phyloP scores from a whole-genome alignment of 2,113 vertebrate species.

The Dipodomys spectabilis region DNA sequence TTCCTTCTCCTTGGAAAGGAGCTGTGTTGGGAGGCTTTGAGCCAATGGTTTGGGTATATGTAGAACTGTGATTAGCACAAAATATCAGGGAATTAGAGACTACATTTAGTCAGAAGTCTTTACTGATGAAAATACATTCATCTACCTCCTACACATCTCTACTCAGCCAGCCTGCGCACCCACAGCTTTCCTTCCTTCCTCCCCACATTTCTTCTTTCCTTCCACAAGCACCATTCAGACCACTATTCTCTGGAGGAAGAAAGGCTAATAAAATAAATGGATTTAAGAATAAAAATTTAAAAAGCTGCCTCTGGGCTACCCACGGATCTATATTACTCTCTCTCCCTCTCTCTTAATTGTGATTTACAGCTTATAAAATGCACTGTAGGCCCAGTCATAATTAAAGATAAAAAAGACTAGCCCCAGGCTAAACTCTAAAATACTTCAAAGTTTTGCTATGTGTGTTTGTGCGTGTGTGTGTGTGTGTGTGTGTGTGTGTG shows the following conservation, averaged over 20 bases:
- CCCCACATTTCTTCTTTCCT: accelerated
- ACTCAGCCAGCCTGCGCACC: too few species aligned
- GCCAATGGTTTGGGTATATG: neutral
- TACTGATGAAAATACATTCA: neutral
- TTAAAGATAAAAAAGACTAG: neutral
- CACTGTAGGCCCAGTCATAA: neutral
- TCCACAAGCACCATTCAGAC: too few species aligned
- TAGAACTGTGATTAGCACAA: neutral
- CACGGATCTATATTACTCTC: neutral
- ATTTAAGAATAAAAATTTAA: neutral
- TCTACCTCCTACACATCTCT: neutral
- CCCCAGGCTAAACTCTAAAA: neutral
- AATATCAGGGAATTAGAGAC: neutral
- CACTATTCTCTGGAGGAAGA: neutral
- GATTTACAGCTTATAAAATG: neutral
- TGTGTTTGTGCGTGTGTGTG: accelerated
- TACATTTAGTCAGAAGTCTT: neutral
- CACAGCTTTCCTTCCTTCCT: accelerated
- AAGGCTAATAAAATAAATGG: neutral
- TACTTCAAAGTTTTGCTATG: neutral
- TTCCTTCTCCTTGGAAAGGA: neutral
- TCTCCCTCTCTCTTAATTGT: neutral
- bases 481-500: neutral
- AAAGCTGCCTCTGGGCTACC: neutral
- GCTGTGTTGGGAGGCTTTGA: neutral